These are phyloP conservation scores for Ceriagrion tenellum DNA, from an alignment of 2,888 invertebrate species.

Conservation along the genomic window DNA sequence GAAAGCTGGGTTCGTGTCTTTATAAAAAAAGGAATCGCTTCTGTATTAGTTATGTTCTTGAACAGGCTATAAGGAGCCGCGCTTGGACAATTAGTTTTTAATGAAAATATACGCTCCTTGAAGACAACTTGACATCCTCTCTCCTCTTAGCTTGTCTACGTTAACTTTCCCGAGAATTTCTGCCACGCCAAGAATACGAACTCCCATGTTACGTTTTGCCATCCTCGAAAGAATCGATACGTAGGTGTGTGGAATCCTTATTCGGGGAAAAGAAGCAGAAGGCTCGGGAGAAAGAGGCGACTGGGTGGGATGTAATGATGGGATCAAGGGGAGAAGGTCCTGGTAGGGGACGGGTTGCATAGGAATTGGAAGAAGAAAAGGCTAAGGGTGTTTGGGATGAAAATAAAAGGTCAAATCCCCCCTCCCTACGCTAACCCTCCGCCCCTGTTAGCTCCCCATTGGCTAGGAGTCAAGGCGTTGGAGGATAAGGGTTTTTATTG, in stretches of 20 bases:
- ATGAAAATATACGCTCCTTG: no score
- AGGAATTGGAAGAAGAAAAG: not conserved
- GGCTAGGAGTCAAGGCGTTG: not conserved
- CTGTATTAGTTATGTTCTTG: no score
- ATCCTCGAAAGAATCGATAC: not conserved
- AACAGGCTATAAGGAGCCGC: no score
- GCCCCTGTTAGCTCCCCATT: not conserved
- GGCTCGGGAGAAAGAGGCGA: not conserved
- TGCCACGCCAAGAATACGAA: not conserved
- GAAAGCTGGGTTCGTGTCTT: no score
- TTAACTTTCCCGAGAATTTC: not conserved
- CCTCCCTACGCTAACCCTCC: not conserved
- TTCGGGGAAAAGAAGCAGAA: not conserved
- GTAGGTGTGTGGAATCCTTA: slow-evolving; percentile 33
- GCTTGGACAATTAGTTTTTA: no score
- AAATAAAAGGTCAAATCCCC: not conserved
- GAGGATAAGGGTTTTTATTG: no score
- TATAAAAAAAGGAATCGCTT: no score
- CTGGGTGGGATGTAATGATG: not conserved
- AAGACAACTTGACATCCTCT: no score
- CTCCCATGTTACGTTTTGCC: not conserved
- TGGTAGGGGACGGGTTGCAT: not conserved
- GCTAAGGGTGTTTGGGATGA: not conserved
- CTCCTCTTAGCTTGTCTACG: not conserved
- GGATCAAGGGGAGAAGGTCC: not conserved